Percentiles rank a stretch among this genome's conserved stretches.
phyloP scores from a whole-genome alignment of 2,888 invertebrate genomes.

The Caradrina clavipalpis region DNA sequence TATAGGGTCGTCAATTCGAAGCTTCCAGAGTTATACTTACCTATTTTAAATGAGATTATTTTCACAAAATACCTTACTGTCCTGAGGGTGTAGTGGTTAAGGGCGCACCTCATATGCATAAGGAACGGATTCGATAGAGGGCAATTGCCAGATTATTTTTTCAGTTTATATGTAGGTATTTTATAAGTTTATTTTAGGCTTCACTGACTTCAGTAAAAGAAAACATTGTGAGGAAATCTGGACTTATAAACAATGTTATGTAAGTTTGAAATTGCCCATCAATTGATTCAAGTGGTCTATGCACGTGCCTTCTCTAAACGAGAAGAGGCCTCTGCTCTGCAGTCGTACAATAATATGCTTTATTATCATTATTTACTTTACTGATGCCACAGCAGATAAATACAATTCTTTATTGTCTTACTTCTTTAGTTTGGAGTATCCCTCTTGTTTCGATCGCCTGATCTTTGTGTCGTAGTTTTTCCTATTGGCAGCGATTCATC shows the following conservation, averaged over 20 bases:
- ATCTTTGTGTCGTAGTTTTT: constrained; percentile 34
- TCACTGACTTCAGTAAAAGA: too few species aligned
- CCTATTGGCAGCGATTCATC: constrained; percentile 52
- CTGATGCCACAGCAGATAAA: not conserved
- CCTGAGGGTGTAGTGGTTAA: not conserved
- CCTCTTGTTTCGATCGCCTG: not conserved
- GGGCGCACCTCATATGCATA: not conserved
- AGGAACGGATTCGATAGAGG: too few species aligned
- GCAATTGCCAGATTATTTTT: too few species aligned
- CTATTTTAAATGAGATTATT: constrained; percentile 21
- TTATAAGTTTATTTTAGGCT: not conserved
- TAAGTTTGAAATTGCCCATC: not conserved
- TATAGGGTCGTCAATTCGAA: constrained; percentile 40
- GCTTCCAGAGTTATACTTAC: constrained; percentile 8
- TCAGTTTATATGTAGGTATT: too few species aligned
- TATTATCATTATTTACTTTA: not conserved
- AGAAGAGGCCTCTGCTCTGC: not conserved
- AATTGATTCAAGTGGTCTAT: not conserved
- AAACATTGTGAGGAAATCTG: not conserved
- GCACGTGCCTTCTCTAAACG: not conserved
- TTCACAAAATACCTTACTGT: constrained; percentile 12
- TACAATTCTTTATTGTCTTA: not conserved
- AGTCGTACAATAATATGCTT: not conserved
- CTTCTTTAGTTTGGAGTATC: not conserved
- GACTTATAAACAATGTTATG: not conserved